Conservation (phyloP, 2,888 invertebrate species). For the Diadromus collaris region DNA sequence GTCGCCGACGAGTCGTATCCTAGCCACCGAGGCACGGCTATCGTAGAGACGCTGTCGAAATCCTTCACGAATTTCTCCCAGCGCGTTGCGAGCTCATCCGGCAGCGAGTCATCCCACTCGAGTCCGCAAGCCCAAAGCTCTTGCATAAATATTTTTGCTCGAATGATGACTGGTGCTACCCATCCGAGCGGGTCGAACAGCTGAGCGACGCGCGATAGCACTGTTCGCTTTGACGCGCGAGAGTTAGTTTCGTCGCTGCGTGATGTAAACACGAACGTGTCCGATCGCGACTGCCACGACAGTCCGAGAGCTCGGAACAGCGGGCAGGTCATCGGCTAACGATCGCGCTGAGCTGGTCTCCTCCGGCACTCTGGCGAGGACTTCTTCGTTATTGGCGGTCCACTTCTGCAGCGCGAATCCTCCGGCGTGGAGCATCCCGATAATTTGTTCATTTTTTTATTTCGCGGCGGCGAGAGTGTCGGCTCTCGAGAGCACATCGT, state of each 20-base stretch:
- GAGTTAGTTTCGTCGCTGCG: not conserved
- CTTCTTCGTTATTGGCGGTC: conserved; percentile 10
- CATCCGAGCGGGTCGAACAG: conserved; percentile 19
- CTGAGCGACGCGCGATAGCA: conserved; percentile 2
- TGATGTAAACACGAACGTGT: not conserved
- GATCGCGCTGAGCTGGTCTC: not conserved
- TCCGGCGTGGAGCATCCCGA: conserved; percentile 20
- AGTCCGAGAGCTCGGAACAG: not conserved
- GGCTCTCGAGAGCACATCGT: conserved; percentile 5
- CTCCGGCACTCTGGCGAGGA: not conserved
- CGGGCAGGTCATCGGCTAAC: not conserved
- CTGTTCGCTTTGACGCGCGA: not conserved
- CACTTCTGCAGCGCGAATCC: conserved; percentile 40
- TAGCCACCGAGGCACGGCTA: conserved; percentile 11
- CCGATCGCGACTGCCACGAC: not conserved
- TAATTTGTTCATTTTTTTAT: not conserved
- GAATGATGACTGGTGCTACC: conserved; percentile 2
- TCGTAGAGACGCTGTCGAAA: not conserved
- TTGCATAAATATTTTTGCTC: conserved; percentile 25
- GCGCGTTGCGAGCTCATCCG: not conserved
- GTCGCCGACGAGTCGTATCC: not conserved
- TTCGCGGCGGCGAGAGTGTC: not conserved
- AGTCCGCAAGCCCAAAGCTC: not conserved
- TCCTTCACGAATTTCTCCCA: not conserved
- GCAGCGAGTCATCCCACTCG: conserved; percentile 2